Percentiles rank a stretch among this genome's conserved stretches.
phyloP scores from a whole-genome alignment of 2,113 vertebrate species.

The Python bivittatus region DNA sequence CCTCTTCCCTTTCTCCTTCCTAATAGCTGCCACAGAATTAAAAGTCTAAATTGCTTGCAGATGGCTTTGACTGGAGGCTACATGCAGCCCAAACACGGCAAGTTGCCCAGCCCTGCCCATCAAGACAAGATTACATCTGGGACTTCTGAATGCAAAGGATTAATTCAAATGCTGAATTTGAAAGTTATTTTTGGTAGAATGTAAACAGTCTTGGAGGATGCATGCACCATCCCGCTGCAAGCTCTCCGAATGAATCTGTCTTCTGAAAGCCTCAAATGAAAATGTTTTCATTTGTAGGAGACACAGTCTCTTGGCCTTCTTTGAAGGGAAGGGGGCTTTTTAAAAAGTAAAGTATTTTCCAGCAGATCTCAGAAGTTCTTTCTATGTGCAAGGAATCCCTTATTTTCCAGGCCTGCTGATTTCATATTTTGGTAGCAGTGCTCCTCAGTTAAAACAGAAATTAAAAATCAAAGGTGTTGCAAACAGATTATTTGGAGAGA shows the following conservation, averaged over 20 bases:
- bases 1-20: neutral
- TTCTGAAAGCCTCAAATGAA: neutral
- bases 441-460: neutral
- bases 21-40: neutral
- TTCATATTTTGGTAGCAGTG: neutral
- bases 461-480: neutral
- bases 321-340: neutral
- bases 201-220: neutral
- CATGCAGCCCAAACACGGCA: neutral
- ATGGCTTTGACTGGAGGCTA: neutral
- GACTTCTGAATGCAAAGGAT: neutral
- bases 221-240: neutral
- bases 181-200: neutral
- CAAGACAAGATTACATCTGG: neutral
- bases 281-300: neutral
- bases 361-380: neutral
- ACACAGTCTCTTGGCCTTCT: too few relatives aligned
- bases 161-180: neutral
- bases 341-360: neutral
- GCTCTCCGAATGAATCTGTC: neutral
- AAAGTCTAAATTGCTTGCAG: neutral
- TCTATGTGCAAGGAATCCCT: neutral
- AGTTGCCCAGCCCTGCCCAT: neutral
- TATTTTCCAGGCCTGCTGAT: neutral
- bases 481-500: neutral